Conservation (phyloP, 53 echinoderm and acorn worm species). For the Astropecten irregularis region DNA sequence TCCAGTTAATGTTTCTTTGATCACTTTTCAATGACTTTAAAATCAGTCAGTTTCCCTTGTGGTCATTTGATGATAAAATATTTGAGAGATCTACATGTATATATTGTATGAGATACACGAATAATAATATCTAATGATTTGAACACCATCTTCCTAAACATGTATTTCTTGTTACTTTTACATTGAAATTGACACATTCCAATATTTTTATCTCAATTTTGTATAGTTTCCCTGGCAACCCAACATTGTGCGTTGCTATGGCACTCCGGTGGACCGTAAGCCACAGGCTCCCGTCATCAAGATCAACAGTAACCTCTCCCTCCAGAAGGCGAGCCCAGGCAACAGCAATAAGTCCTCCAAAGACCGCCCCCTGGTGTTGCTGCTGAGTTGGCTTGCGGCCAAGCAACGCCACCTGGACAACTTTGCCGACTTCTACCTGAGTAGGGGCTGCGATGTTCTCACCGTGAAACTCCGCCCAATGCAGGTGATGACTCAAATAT, state of each 20-base stretch:
- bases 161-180: too few relatives aligned
- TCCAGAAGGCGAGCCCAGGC: slow-evolving; percentile 23
- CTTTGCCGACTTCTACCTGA: slow-evolving; percentile 75
- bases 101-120: too few relatives aligned
- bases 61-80: too few relatives aligned
- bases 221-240: slow-evolving; percentile 52
- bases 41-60: too few relatives aligned
- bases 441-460: slow-evolving; percentile 85
- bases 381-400: slow-evolving; percentile 91
- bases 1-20: too few relatives aligned
- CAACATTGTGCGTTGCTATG: slow-evolving; percentile 24
- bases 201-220: too few relatives aligned
- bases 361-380: slow-evolving; percentile 79
- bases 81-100: too few relatives aligned
- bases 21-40: too few relatives aligned
- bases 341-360: background rate
- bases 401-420: slow-evolving; percentile 81
- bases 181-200: too few relatives aligned
- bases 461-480: slow-evolving; percentile 65
- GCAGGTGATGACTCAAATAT: slow-evolving; percentile 82
- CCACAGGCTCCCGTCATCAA: slow-evolving; percentile 39
- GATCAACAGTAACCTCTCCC: slow-evolving; percentile 65
- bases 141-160: too few relatives aligned
- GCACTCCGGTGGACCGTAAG: background rate
- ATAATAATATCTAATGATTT: too few relatives aligned